Base-by-base conservation (phyloP, 2,113 vertebrate genomes). In the Pristiophorus japonicus region DNA sequence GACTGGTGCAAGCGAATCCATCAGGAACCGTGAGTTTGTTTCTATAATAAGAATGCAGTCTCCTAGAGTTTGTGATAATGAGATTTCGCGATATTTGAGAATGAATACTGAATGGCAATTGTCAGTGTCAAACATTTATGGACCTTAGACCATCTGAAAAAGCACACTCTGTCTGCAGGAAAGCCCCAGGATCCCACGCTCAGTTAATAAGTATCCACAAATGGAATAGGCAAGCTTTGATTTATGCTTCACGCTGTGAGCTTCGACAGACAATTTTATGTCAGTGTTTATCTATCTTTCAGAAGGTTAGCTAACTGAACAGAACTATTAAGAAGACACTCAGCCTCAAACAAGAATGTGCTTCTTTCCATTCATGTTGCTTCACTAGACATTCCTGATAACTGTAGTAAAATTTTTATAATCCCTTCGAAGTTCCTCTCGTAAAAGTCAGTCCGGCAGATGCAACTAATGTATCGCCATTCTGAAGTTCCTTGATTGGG, bases 61-160 rank as follows among this genome's bases (percentile, higher is more conserved):
- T 51, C 42, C 42, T 47, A 47, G 42, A 51, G 45, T 27, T 70
- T 73, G 93, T 94, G 66, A 94, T 94, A 94, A 70, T 94, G 66
- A 94, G 38, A 27, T 70, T 94, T 94, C 24, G 7, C 30, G 27
- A 94, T 51, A 51, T 70, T 73, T 70, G 45, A 66, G 93, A 70
- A 94, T 70, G 93, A 70, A 94, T 70, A 73, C 65, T 94, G 93
- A 94, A 94, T 27, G 73, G 93, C 93, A 94, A 47, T 94, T 70
- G 66, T 70, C 45, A 70, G 66, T 94, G 45, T 94, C 66, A 94
- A 51, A 73, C 45, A 94, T 94, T 47, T 94, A n/a, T 94, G 93
- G 93, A 18, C 66, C 66, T 67, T 45, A 70, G 66, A 94, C 93
- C 93, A 94, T 42, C 66, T 94, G 93, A 94, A 94, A 94, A 47